phyloP scores from a whole-genome alignment of 2,888 invertebrate species.

The Rugalucina vietnamica region DNA sequence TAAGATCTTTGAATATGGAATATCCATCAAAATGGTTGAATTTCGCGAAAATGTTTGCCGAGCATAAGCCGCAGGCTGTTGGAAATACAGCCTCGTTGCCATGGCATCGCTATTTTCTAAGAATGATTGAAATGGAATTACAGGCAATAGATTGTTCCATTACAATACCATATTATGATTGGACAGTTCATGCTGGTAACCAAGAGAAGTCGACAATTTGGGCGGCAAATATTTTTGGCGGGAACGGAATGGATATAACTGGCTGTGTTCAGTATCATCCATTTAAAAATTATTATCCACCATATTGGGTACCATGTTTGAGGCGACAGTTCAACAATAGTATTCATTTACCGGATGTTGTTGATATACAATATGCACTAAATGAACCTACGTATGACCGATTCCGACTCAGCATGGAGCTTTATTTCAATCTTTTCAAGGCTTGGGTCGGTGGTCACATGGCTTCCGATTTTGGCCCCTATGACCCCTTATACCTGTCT shows the following conservation, averaged over 20 bases:
- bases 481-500: slow-evolving; percentile 81
- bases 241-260: slow-evolving; percentile 74
- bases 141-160: slow-evolving; percentile 78
- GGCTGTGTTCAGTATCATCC: slow-evolving; percentile 80
- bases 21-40: slow-evolving; percentile 79
- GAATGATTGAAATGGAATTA: slow-evolving; percentile 76
- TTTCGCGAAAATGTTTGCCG: slow-evolving; percentile 76
- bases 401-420: slow-evolving; percentile 76
- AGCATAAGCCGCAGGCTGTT: slow-evolving; percentile 77
- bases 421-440: slow-evolving; percentile 74
- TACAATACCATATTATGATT: slow-evolving; percentile 83
- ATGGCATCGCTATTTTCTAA: slow-evolving; percentile 81
- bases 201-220: slow-evolving; percentile 77
- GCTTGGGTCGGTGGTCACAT: slow-evolving; percentile 82
- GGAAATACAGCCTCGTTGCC: slow-evolving; percentile 78
- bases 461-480: slow-evolving; percentile 76
- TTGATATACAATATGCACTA: slow-evolving; percentile 78
- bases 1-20: slow-evolving; percentile 68
- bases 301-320: slow-evolving; percentile 79
- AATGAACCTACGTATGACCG: slow-evolving; percentile 74
- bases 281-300: slow-evolving; percentile 78
- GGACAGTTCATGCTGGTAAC: slow-evolving; percentile 81
- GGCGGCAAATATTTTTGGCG: slow-evolving; percentile 81
- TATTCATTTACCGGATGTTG: slow-evolving; percentile 77
- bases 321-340: slow-evolving; percentile 76